Percentiles rank a stretch among this genome's conserved stretches.
phyloP scores from a whole-genome alignment of 2,797 vertebrate species.

The Galaxias olidus region DNA sequence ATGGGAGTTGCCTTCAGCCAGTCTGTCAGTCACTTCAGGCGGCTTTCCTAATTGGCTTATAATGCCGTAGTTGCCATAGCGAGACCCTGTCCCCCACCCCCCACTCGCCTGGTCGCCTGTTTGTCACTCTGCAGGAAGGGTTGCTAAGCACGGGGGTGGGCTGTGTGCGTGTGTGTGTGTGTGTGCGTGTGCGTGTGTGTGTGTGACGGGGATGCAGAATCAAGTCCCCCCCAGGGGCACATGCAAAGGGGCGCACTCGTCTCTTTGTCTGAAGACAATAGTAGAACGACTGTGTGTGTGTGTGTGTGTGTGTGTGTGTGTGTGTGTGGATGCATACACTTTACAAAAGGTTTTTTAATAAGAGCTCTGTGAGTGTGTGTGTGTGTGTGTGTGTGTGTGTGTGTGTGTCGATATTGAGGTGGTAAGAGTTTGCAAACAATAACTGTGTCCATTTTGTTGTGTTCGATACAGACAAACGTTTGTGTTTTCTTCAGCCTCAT shows the following conservation, averaged over 20 bases:
- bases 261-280: slow-evolving; percentile 66
- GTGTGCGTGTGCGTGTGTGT: neutral
- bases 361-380: neutral
- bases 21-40: slow-evolving; percentile 65
- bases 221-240: slow-evolving; percentile 57
- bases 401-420: too few relatives aligned
- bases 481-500: neutral
- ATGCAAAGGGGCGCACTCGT: slow-evolving; percentile 56
- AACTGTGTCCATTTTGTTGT: slow-evolving; percentile 19
- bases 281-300: slow-evolving; percentile 33
- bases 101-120: slow-evolving; percentile 61
- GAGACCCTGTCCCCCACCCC: slow-evolving; percentile 59
- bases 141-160: slow-evolving; percentile 59
- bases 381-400: neutral
- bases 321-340: slow-evolving; percentile 12
- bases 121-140: slow-evolving; percentile 65
- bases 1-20: slow-evolving; percentile 43
- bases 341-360: too few relatives aligned
- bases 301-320: slow-evolving; percentile 30
- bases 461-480: slow-evolving; percentile 43
- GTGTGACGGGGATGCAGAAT: slow-evolving; percentile 48
- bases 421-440: neutral
- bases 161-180: slow-evolving; percentile 36
- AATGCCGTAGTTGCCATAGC: slow-evolving; percentile 71
- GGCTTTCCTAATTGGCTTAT: slow-evolving; percentile 70